A percentile compares a stretch with the other conserved stretches of the same genome.
Conservation (phyloP, 2,888 invertebrate species). For the Quadroppia sp. region DNA sequence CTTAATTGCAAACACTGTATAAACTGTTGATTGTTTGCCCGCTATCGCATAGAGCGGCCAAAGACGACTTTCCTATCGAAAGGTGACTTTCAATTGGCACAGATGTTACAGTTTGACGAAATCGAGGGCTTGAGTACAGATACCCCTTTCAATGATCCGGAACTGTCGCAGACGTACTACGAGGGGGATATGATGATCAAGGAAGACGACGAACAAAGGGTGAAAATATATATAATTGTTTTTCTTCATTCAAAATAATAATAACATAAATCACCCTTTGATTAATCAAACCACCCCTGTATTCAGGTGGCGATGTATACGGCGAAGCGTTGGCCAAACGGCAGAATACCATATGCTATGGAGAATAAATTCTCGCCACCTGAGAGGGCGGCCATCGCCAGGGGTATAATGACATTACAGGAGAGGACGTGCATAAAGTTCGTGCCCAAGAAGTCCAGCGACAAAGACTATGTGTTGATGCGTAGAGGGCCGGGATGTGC, state of each 20-base stretch:
- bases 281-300: neutral
- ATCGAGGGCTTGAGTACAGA: neutral
- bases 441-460: slow-evolving; percentile 58
- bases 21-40: too few species aligned
- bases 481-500: slow-evolving; percentile 64
- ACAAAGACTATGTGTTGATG: slow-evolving; percentile 61
- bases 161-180: slow-evolving; percentile 28
- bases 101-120: neutral
- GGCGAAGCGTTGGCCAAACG: slow-evolving; percentile 41
- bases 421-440: slow-evolving; percentile 63
- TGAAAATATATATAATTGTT: too few species aligned
- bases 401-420: slow-evolving; percentile 61
- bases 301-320: slow-evolving; percentile 40
- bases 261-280: too few species aligned
- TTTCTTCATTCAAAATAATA: too few species aligned
- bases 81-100: neutral
- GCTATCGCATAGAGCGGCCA: neutral
- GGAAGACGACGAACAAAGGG: slow-evolving; percentile 40
- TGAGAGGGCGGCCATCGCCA: slow-evolving; percentile 54
- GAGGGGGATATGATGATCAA: slow-evolving; percentile 43
- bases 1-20: too few species aligned
- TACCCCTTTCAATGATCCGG: slow-evolving; percentile 38
- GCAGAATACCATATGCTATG: slow-evolving; percentile 40
- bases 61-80: neutral
- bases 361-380: slow-evolving; percentile 36